Conservation (phyloP, 1,140 invertebrate species). For the Papilio polytes region DNA sequence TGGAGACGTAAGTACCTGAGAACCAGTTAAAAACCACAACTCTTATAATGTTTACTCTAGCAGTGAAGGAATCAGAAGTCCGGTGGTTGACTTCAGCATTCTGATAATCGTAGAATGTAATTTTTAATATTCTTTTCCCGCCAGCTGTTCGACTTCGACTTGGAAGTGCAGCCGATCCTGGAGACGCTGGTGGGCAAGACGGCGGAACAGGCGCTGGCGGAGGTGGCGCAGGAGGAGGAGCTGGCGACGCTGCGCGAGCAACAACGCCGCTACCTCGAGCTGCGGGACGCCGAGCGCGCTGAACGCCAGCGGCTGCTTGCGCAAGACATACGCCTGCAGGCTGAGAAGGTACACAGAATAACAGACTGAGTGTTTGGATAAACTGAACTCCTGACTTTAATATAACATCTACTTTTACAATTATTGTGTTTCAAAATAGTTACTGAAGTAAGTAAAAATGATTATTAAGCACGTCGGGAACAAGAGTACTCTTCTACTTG, state of each 20-base stretch:
- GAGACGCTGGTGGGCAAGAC: conserved; percentile 95
- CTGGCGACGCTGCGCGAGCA: conserved; percentile 89
- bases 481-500: too few species aligned
- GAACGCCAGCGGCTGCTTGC: conserved; percentile 81
- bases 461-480: too few species aligned
- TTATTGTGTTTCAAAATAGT: too few species aligned
- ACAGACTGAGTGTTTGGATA: background rate
- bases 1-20: conserved; percentile 88
- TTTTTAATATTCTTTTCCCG: conserved; percentile 38
- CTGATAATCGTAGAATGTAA: background rate
- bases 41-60: too few species aligned
- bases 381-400: background rate
- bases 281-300: conserved; percentile 91
- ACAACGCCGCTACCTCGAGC: conserved; percentile 90
- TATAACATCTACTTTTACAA: background rate
- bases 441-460: too few species aligned
- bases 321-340: conserved; percentile 61
- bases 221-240: conserved; percentile 92
- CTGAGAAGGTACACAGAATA: conserved; percentile 58
- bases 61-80: too few species aligned
- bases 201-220: conserved; percentile 93
- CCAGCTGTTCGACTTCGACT: conserved; percentile 94
- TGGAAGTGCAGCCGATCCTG: conserved; percentile 93
- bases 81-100: background rate
- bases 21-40: background rate